Evolutionary conservation across 1,140 invertebrate species (phyloP).

Genomic region (Diorhabda carinulata): DNA sequence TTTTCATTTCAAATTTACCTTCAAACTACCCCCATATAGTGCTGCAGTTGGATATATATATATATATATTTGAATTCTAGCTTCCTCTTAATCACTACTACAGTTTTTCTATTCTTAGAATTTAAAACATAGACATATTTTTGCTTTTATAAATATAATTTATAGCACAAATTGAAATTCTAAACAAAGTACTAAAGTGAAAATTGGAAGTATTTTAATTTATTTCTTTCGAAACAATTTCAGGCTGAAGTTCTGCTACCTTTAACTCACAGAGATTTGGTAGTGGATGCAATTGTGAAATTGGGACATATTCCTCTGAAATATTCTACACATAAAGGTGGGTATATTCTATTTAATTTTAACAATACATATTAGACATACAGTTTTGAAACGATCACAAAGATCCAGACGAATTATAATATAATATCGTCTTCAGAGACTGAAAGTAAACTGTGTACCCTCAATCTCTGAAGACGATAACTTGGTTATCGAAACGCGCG

Average conservation of each 20-base stretch:
- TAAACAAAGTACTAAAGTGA: neutral
- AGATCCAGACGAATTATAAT: too few species aligned
- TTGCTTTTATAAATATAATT: neutral
- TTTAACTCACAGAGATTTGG: neutral
- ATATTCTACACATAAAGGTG: neutral
- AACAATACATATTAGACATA: too few species aligned
- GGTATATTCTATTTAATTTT: neutral
- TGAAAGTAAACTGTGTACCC: too few species aligned
- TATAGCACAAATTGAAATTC: neutral
- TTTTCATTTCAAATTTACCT: too few species aligned
- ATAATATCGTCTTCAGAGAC: too few species aligned
- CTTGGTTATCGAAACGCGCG: too few species aligned
- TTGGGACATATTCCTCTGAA: neutral
- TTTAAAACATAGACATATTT: neutral
- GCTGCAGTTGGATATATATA: too few species aligned
- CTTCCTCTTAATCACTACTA: neutral
- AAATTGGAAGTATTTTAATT: too few species aligned
- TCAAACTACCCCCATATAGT: too few species aligned
- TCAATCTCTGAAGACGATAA: too few species aligned
- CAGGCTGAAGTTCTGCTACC: neutral
- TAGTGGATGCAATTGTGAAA: neutral
- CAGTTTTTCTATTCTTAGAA: neutral
- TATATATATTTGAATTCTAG: neutral
- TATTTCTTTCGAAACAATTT: neutral
- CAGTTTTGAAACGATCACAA: too few species aligned